Conservation (phyloP, 2,797 vertebrate genomes). For the Meda fulgida region DNA sequence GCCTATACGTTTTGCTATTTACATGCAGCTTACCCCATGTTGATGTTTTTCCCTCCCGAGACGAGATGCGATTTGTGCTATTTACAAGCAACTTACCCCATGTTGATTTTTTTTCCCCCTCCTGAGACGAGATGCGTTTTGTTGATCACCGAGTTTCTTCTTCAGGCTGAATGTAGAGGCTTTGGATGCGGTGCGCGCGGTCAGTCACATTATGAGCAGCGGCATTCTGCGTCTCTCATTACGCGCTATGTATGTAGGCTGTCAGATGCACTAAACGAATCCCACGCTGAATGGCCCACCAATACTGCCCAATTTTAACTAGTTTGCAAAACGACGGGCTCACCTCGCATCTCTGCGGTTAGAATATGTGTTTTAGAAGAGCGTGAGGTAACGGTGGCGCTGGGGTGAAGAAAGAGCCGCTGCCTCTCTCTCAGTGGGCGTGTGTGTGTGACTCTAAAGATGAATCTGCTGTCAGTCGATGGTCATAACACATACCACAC, state of each 20-base stretch:
- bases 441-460: conserved; percentile 40
- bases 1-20: not conserved
- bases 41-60: not conserved
- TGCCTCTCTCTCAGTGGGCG: conserved; percentile 27
- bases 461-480: conserved; percentile 46
- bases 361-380: conserved; percentile 3
- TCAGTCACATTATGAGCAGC: conserved; percentile 45
- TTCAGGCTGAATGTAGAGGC: conserved; percentile 7
- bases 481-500: conserved; percentile 43
- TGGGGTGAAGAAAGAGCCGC: conserved; percentile 21
- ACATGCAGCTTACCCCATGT: conserved; percentile 50
- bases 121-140: conserved; percentile 27
- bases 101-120: conserved; percentile 20
- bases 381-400: not conserved
- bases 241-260: conserved; percentile 50
- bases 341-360: conserved; percentile 13
- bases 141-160: conserved; percentile 45
- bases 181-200: conserved; percentile 17
- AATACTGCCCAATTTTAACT: conserved; percentile 30
- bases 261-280: conserved; percentile 9
- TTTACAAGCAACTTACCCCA: conserved; percentile 57
- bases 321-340: conserved; percentile 24
- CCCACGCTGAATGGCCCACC: conserved; percentile 37
- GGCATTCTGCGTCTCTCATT: conserved; percentile 33
- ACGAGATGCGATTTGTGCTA: conserved; percentile 14